Evolutionary conservation across 2,797 vertebrate species (phyloP).

Genomic region (Pagetopsis macropterus): DNA sequence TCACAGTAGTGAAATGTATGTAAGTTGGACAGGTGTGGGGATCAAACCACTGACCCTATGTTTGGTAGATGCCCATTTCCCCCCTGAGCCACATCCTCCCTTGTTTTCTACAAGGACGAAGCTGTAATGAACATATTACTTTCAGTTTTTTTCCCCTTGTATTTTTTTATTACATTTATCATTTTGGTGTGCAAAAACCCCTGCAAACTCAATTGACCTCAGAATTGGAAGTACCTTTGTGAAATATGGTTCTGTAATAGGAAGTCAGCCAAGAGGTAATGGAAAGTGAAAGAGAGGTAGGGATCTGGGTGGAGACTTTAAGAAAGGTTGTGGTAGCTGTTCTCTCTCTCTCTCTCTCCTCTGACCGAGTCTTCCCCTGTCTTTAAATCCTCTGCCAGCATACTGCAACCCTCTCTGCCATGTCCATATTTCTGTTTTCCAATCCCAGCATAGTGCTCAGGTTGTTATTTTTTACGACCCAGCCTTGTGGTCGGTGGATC

Average conservation of each 20-base stretch:
- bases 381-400: conserved; percentile 58
- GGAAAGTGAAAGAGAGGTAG: neutral
- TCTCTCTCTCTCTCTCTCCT: conserved; percentile 24
- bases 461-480: conserved; percentile 74
- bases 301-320: conserved; percentile 38
- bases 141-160: neutral
- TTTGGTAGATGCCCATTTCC: neutral
- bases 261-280: neutral
- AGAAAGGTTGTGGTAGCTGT: conserved; percentile 45
- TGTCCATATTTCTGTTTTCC: conserved; percentile 74
- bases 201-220: neutral
- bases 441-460: conserved; percentile 51
- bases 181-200: neutral
- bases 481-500: conserved; percentile 63
- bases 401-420: conserved; percentile 48
- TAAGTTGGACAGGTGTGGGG: too few species aligned
- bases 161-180: neutral
- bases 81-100: too few species aligned
- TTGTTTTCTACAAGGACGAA: neutral
- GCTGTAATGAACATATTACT: neutral
- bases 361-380: conserved; percentile 49
- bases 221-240: neutral
- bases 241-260: neutral
- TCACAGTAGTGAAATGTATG: too few species aligned
- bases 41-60: too few species aligned